Evolutionary conservation across 1,140 invertebrate species (phyloP).

Genomic region (Drosophila rhopaloa): DNA sequence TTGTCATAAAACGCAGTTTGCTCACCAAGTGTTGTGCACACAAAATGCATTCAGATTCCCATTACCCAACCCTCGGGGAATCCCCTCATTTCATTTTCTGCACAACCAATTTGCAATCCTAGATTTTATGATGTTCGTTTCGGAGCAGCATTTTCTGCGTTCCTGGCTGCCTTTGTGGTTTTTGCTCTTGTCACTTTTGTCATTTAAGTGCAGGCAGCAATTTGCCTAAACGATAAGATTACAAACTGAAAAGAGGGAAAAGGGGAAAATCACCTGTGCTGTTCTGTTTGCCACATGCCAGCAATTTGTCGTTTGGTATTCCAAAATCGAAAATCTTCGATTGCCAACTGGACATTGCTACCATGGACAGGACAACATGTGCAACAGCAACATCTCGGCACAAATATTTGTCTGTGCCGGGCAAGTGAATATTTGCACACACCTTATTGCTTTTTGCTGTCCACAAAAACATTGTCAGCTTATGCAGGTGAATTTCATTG

Average conservation of each 20-base stretch:
- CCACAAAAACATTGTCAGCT: constrained; percentile 1
- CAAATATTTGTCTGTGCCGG: constrained; percentile 17
- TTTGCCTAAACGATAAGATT: constrained; percentile 66
- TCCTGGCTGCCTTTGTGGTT: constrained; percentile 4
- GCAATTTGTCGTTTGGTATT: constrained; percentile 8
- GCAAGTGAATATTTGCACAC: constrained; percentile 20
- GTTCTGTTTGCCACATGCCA: constrained; percentile 6
- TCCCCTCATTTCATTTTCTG: constrained; percentile 4
- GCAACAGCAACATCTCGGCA: not conserved
- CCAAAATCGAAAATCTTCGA: not conserved
- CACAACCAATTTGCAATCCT: constrained; percentile 46
- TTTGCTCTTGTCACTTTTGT: constrained; percentile 27
- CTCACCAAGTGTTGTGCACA: constrained; percentile 43
- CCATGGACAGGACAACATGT: not conserved
- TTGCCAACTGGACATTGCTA: constrained; percentile 11
- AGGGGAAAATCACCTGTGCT: constrained; percentile 9
- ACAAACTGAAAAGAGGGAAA: not conserved
- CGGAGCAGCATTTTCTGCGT: constrained; percentile 11
- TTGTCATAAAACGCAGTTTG: constrained; percentile 25
- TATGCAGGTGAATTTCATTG: not conserved
- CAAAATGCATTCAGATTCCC: constrained; percentile 40
- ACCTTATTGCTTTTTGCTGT: constrained; percentile 7
- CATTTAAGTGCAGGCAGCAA: constrained; percentile 61
- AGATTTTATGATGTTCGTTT: constrained; percentile 30
- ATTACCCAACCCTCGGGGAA: constrained; percentile 17